Conservation (phyloP, 2,888 invertebrate genomes). For the Drosophila siamana region DNA sequence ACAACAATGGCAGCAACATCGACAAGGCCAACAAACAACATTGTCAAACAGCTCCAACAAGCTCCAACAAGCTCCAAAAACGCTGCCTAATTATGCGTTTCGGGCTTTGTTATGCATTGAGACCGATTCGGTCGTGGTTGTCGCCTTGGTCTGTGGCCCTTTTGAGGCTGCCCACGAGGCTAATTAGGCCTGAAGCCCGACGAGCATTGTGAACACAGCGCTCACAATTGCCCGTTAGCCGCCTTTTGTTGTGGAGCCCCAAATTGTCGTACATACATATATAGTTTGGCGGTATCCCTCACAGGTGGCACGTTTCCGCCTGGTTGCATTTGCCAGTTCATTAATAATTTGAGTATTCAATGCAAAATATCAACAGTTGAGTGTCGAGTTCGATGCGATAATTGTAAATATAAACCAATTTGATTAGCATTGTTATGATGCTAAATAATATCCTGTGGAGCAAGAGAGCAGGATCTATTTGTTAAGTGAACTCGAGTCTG, state of each 20-base stretch:
- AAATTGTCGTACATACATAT: background rate
- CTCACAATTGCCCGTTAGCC: conserved; percentile 46
- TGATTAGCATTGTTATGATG: conserved; percentile 13
- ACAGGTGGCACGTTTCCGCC: conserved; percentile 37
- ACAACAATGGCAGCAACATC: conserved; percentile 26
- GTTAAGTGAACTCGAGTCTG: too few species aligned
- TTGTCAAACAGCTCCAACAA: conserved; percentile 17
- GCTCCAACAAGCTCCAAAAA: conserved; percentile 21
- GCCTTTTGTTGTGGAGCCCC: conserved; percentile 52
- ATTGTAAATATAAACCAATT: conserved; percentile 38
- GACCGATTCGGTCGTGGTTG: conserved; percentile 20
- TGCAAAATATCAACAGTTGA: conserved; percentile 45
- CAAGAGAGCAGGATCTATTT: too few species aligned
- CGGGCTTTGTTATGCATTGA: conserved; percentile 54
- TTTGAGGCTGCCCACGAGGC: conserved; percentile 70
- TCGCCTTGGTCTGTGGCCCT: conserved; percentile 25
- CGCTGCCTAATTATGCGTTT: conserved; percentile 78
- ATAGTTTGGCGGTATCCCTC: conserved; percentile 1
- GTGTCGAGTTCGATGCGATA: conserved; percentile 31
- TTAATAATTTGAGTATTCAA: conserved; percentile 62
- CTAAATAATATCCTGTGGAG: conserved; percentile 17
- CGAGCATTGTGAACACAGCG: conserved; percentile 66
- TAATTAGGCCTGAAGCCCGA: conserved; percentile 76
- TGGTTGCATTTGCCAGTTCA: conserved; percentile 50
- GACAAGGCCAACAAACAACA: too few species aligned